Conservation (phyloP, 2,113 vertebrate species). For the Cacatua alba region DNA sequence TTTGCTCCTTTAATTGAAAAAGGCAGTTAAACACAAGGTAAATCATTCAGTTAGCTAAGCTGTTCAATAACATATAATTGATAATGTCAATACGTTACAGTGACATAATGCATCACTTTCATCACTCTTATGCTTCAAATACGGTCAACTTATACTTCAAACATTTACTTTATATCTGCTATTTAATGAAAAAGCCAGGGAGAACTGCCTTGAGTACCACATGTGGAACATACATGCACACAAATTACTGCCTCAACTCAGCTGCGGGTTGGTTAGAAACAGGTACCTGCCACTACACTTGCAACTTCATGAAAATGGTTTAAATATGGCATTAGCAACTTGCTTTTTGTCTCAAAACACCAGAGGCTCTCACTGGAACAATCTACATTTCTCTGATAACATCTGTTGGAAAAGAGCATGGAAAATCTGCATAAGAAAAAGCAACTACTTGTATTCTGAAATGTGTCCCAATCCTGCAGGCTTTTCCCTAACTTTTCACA, state of each 20-base stretch:
- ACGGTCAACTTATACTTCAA: conserved; percentile 18
- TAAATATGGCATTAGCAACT: background rate
- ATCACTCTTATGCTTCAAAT: conserved; percentile 54
- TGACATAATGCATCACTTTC: conserved; percentile 70
- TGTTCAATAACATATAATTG: conserved; percentile 76
- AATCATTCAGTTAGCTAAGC: conserved; percentile 72
- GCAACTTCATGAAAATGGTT: background rate
- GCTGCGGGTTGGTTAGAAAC: background rate
- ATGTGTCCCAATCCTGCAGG: background rate
- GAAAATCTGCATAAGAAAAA: background rate
- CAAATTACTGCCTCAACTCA: background rate
- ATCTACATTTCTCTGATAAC: background rate
- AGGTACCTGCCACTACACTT: background rate
- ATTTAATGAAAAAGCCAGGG: conserved; percentile 20
- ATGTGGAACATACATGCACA: background rate
- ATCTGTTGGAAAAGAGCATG: background rate
- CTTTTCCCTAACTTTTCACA: background rate
- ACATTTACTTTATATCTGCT: conserved; percentile 42
- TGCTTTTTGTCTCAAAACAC: background rate
- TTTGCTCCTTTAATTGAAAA: conserved; percentile 78
- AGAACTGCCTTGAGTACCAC: background rate
- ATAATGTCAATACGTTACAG: conserved; percentile 65
- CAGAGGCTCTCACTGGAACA: background rate
- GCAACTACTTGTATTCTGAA: background rate
- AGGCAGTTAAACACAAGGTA: conserved; percentile 75